Evolutionary conservation across 1,140 invertebrate species (phyloP), one percentile per base, ranked within the genome.

Genomic region (Cotesia glomerata): DNA sequence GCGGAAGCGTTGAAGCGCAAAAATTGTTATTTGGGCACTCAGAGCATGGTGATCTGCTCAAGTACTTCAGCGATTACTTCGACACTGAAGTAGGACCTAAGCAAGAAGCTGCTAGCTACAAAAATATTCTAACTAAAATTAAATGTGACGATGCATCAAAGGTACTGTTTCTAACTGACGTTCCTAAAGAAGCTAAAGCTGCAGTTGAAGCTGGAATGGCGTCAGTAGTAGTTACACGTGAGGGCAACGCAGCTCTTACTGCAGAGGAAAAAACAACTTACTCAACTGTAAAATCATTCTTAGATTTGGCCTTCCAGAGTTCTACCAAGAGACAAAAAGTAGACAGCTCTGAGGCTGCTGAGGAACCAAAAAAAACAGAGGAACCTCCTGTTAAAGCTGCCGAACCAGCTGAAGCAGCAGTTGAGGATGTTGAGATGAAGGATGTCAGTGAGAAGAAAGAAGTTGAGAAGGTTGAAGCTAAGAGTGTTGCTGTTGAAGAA

Each of bases 1-100:
- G 96, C 65, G 97, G 97, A 58, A 97, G 95, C 77, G 91, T 96
- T 0, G 91, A 94, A 80, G 94, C 96, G 45, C 97, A 99, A 85
- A 95, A 97, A 82, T 88, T 97, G 8, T 88, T 98, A 3, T 97
- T 98, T 84, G 88, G 88, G 0, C 86, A 97, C 83, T 92, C 95
- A 16, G 84, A 86, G 35, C 87, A 91, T 56, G 97, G 96, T 13
- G 91, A 98, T 87, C 81, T 98, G 72, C 85, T 89, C 26, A 85
- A 90, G 85, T 89, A 91, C 67, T 92, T 98, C 51, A 91, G 89
- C 73, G 94, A 91, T 16, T 92, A 95, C 85, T 98, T 96, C 85
- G 96, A 98, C 81, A 97, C 95, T 8, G 92, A 90, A 54, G 90
- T 94, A 59, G 96, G 96, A 0, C 79, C 89, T 26, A 98, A 98